Base-by-base conservation (phyloP, 2,888 invertebrate genomes). In the Himalopsyche tibetana region DNA sequence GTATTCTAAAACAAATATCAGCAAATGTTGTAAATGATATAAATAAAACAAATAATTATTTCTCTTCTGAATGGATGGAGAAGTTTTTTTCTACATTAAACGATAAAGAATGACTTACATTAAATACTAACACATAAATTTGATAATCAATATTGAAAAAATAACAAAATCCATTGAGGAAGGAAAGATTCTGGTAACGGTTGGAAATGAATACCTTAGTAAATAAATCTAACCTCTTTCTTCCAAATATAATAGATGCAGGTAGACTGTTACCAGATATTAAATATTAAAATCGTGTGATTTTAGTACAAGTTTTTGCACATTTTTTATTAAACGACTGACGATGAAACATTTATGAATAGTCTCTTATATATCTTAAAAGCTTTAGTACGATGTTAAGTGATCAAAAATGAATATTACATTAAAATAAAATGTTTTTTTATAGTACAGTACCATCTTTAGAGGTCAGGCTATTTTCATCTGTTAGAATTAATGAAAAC, bases 271-370 rank as follows among this genome's bases (percentile, higher is more conserved):
- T 74, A 36, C 74, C 36, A 36, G 74, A 74, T 38, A 74, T 74
- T 74, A 74, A 74, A 74, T 74, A 74, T 74, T 74, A 38, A 74
- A 74, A 74, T 74, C 74, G 74, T 74, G 38, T 74, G 74, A 74
- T 74, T 74, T 74, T 74, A 74, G 36, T 38, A 15, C 19, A 28
- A 74, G 74, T 74, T 28, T 74, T 74, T 74, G 74, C 74, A 74
- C 74, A 74, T 74, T 74, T 74, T 74, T 74, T 74, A 74, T 74
- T 74, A 4, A 74, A 63, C 17, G 19, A 28, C 28, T 5, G 15
- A 51, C 15, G 0, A 51, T 51, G 12, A 15, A 51, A 51, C 11
- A 45, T 9, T 40, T 6, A 45, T 45, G 9, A 45, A 9, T 9
- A 45, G 9, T 9, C 2, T 45, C 11, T 45, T 9, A 9, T 6